Evolutionary conservation across 1,140 invertebrate species (phyloP), one percentile per base, ranked within the genome.

Genomic region (Harlomillsia oculata): DNA sequence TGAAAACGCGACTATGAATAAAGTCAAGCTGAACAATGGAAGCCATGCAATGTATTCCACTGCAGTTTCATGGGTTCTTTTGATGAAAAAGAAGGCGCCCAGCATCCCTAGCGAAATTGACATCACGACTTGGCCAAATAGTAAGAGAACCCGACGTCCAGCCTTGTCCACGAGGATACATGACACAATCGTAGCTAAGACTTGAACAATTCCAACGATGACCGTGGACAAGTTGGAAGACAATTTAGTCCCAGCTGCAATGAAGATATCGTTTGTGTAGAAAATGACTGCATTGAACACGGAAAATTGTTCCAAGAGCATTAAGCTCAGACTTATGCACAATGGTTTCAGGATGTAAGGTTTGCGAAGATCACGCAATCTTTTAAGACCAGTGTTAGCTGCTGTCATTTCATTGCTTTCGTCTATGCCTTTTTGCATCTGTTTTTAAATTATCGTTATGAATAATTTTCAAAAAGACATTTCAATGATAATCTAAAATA

Each of bases 261-360:
- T 56, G 63, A 93, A 90, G 51, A 94, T 91, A 0, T 72, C 67
- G 0, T 77, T 77, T 0, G 84, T 77, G 65, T 89, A 90, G 69
- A 90, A 90, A 56, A 89, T 82, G n/a, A 92, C 83, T 0, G 84
- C 85, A 64, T 91, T 91, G 21, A 92, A 85, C 49, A 81, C 82
- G 21, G 90, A 61, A 13, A 61, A 30, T 50, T 62, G 59, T 16
- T 62, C 48, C 26, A 57, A 48, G 3, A 56, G 21, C 59, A 62
- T 57, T 3, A 62, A 30, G 25, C 8, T 25, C 8, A 62, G 36
- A 20, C 23, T 46, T 18, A 62, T 49, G 6, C 49, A 26, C 16
- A 55, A n/a, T 11, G 63, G 63, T 18, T 57, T 56, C 9, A 59
- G 14, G 14, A 56, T 41, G 8, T 30, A 37, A 3, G 44, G 50